Evolutionary conservation across 2,888 invertebrate genomes (phyloP).

Genomic region (Eubasilissa splendida): DNA sequence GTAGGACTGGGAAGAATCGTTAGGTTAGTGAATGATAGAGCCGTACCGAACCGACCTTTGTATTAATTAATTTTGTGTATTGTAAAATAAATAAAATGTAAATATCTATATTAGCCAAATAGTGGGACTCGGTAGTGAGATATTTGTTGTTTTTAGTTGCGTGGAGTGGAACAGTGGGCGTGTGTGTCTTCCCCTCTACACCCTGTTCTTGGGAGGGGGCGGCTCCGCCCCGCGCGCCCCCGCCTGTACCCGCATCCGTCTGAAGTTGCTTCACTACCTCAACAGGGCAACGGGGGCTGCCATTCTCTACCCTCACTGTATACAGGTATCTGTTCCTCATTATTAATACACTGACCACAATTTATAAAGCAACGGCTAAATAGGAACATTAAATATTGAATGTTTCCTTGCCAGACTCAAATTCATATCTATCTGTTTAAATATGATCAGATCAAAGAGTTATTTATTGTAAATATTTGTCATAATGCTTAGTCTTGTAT

Average conservation of each 20-base stretch:
- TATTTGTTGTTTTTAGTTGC: slow-evolving; percentile 67
- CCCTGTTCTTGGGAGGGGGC: slow-evolving; percentile 83
- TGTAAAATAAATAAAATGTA: too few species aligned
- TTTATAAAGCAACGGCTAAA: too few species aligned
- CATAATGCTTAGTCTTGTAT: neutral
- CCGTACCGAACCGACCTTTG: too few species aligned
- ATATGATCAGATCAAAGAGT: too few species aligned
- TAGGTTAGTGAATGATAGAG: slow-evolving; percentile 66
- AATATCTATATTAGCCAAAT: too few species aligned
- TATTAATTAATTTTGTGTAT: too few species aligned
- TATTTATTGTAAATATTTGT: too few species aligned
- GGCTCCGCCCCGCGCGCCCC: slow-evolving; percentile 80
- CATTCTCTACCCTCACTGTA: slow-evolving; percentile 84
- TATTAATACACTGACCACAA: too few species aligned
- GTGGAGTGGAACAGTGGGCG: slow-evolving; percentile 84
- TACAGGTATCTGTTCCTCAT: slow-evolving; percentile 76
- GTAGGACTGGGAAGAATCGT: slow-evolving; percentile 86
- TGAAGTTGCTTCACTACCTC: slow-evolving; percentile 89
- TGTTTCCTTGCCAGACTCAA: too few species aligned
- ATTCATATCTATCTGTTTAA: too few species aligned
- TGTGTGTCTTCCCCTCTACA: slow-evolving; percentile 83
- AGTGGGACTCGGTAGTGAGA: too few species aligned
- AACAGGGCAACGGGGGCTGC: slow-evolving; percentile 81
- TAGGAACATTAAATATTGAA: too few species aligned
- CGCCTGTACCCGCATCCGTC: slow-evolving; percentile 86